A percentile compares a stretch with the other conserved stretches of the same genome.
Evolutionary conservation across 2,113 vertebrate species (phyloP).

Genomic region (Riparia riparia): DNA sequence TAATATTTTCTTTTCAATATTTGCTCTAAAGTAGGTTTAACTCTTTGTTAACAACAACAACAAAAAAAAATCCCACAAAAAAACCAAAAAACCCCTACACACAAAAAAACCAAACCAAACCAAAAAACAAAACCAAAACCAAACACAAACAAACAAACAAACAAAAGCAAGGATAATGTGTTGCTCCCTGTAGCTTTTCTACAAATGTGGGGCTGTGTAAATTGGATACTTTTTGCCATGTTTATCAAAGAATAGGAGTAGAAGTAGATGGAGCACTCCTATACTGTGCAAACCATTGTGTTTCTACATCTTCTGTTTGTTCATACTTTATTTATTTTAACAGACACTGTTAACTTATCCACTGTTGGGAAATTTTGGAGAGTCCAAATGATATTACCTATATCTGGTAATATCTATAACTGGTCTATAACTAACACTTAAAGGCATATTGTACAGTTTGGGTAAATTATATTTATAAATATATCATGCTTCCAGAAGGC

Average conservation of each 20-base stretch:
- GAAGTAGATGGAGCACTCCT: not conserved
- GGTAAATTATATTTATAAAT: not conserved
- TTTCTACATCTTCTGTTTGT: not conserved
- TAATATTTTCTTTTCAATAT: slow-evolving; percentile 6
- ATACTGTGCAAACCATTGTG: accelerated
- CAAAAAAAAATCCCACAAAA: not conserved
- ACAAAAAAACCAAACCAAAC: too few relatives aligned
- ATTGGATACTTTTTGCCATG: not conserved
- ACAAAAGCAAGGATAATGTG: not conserved
- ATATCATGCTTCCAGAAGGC: not conserved
- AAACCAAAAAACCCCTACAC: not conserved
- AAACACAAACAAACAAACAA: not conserved
- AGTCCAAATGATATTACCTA: not conserved
- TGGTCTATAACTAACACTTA: not conserved
- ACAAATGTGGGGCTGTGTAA: not conserved
- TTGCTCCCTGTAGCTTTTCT: not conserved
- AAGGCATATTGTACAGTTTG: not conserved
- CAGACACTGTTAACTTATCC: not conserved
- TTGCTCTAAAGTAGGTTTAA: slow-evolving; percentile 21
- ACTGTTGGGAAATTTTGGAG: not conserved
- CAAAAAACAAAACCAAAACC: not conserved
- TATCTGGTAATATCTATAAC: not conserved
- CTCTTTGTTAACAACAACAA: not conserved
- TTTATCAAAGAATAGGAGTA: not conserved
- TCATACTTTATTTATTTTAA: not conserved